Conservation (phyloP, 64 coral and sea anemone genomes). For the Anthopleura sola region DNA sequence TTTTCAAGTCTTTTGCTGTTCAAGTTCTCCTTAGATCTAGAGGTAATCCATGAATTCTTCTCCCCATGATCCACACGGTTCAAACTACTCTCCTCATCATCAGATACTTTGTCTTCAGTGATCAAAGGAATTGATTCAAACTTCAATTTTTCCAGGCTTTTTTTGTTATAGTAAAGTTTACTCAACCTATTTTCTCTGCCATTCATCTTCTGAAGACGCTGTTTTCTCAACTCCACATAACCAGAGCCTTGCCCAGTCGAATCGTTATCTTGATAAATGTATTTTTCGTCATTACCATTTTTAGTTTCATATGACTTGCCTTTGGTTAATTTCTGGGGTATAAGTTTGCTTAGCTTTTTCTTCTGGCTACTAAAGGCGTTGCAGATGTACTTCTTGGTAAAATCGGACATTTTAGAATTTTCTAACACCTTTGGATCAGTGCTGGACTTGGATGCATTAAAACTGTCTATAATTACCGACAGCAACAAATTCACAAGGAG, state of each 20-base stretch:
- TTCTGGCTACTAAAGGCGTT: neutral
- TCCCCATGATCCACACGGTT: too few relatives aligned
- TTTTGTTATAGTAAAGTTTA: neutral
- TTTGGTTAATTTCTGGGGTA: neutral
- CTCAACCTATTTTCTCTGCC: neutral
- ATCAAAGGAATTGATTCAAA: neutral
- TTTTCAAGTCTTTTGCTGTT: neutral
- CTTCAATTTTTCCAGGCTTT: neutral
- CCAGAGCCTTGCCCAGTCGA: neutral
- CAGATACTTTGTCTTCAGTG: too few relatives aligned
- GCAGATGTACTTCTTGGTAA: neutral
- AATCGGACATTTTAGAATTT: neutral
- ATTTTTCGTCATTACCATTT: neutral
- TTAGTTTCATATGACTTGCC: neutral
- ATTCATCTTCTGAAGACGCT: neutral
- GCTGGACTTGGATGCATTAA: neutral
- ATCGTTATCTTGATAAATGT: neutral
- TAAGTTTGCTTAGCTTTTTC: neutral
- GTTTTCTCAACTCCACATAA: neutral
- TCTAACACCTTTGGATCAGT: constrained; percentile 5
- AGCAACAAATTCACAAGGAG: neutral
- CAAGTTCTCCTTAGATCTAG: neutral
- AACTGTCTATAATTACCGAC: neutral
- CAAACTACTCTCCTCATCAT: too few relatives aligned
- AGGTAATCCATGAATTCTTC: too few relatives aligned